Evolutionary conservation across 2,113 vertebrate genomes (phyloP).

Genomic region (Chamaea fasciata): DNA sequence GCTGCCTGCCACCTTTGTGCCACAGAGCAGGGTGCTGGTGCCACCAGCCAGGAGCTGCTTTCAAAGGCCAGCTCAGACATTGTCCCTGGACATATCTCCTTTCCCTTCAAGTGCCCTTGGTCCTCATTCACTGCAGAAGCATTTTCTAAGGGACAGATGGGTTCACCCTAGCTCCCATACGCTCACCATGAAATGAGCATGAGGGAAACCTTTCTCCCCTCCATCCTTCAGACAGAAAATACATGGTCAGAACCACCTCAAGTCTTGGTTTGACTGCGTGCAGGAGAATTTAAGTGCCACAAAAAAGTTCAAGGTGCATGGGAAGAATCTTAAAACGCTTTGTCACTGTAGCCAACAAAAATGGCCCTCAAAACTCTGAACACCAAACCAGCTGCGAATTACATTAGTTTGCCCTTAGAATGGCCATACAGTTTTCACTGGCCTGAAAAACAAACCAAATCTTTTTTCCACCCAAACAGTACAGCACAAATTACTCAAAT

Average conservation of each 20-base stretch:
- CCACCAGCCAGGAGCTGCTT: not conserved
- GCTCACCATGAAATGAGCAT: not conserved
- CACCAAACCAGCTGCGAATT: not conserved
- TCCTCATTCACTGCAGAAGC: not conserved
- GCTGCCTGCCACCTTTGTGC: not conserved
- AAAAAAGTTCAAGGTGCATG: not conserved
- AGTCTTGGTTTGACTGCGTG: not conserved
- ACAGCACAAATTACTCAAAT: not conserved
- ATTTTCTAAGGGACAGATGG: not conserved
- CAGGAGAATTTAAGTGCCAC: not conserved
- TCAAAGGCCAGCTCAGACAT: not conserved
- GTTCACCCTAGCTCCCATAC: not conserved
- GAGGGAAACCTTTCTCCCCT: not conserved
- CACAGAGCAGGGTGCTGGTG: accelerated
- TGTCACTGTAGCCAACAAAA: not conserved
- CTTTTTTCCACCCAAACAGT: not conserved
- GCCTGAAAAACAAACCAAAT: not conserved
- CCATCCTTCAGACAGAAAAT: not conserved
- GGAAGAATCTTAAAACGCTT: not conserved
- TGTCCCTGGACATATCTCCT: not conserved
- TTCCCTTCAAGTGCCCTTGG: not conserved
- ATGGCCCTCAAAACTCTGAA: not conserved
- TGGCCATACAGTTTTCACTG: not conserved
- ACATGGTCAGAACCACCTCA: not conserved
- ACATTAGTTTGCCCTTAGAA: not conserved